These are phyloP conservation scores for Coelopa frigida DNA, from an alignment of 1,140 invertebrate genomes.

Conservation along the genomic window DNA sequence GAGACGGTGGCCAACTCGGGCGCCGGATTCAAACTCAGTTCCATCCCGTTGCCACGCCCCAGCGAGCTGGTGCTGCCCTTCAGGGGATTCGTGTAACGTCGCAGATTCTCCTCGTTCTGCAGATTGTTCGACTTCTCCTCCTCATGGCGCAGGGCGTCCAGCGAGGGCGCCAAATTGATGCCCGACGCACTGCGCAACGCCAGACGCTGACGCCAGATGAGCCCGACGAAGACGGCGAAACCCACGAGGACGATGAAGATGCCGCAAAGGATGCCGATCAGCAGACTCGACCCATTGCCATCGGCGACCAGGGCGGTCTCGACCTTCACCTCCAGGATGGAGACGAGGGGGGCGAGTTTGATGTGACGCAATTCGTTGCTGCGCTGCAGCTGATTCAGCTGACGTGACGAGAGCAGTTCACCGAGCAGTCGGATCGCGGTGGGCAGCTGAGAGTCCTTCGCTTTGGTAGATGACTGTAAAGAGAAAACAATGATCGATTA, in stretches of 20 bases:
- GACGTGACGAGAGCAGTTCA: conserved; percentile 63
- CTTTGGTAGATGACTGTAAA: conserved; percentile 44
- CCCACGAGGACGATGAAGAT: conserved; percentile 43
- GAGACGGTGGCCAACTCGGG: conserved; percentile 44
- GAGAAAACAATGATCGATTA: conserved; percentile 1
- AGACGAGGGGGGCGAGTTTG: conserved; percentile 58
- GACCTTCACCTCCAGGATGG: conserved; percentile 70
- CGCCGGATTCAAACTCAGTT: conserved; percentile 50
- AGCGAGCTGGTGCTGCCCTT: conserved; percentile 44
- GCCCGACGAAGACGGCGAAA: conserved; percentile 40
- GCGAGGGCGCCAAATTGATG: conserved; percentile 49
- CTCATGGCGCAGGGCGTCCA: conserved; percentile 57
- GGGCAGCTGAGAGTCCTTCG: conserved; percentile 52
- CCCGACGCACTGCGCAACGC: conserved; percentile 49
- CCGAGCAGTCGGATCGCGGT: conserved; percentile 60
- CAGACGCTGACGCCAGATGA: conserved; percentile 51
- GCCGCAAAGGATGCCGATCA: conserved; percentile 49
- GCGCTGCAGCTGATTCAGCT: conserved; percentile 28
- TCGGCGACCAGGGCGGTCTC: conserved; percentile 39
- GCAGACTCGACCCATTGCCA: conserved; percentile 36
- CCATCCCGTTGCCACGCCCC: conserved; percentile 39
- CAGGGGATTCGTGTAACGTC: conserved; percentile 53
- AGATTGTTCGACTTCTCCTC: conserved; percentile 83
- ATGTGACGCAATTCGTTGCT: conserved; percentile 44
- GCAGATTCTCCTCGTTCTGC: conserved; percentile 81